Percentiles rank a stretch among this genome's conserved stretches.
These are phyloP conservation scores for Rhinella marina DNA, from an alignment of 2,797 vertebrate genomes.

Conservation along the genomic window DNA sequence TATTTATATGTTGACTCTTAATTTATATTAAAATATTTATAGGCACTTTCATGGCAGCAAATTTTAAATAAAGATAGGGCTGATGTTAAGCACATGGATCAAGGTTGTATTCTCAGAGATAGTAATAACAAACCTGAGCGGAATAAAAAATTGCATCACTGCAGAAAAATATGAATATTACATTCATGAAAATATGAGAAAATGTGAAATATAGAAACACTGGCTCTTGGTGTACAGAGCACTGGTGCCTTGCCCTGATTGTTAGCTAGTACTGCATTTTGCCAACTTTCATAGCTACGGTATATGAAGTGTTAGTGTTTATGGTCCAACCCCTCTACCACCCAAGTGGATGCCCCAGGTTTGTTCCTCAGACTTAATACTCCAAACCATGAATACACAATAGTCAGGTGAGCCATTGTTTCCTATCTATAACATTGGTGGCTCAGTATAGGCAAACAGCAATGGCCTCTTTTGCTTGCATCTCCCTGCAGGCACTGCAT, in stretches of 20 bases:
- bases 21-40: constrained; percentile 51
- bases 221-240: not conserved
- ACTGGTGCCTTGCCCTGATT: not conserved
- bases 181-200: constrained; percentile 5
- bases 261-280: not conserved
- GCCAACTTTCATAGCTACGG: not conserved
- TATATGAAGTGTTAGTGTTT: not conserved
- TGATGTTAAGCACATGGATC: constrained; percentile 33
- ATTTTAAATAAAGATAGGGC: constrained; percentile 24
- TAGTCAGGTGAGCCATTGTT: not conserved
- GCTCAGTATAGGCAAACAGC: not conserved
- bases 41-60: constrained; percentile 37
- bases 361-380: not conserved
- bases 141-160: not conserved
- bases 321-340: not conserved
- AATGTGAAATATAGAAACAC: not conserved
- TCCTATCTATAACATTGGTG: not conserved
- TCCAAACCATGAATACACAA: not conserved
- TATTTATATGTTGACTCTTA: constrained; percentile 45
- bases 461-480: not conserved
- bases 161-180: constrained; percentile 1
- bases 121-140: constrained; percentile 10
- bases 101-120: constrained; percentile 5
- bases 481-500: not conserved
- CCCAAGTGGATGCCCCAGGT: not conserved